These are phyloP conservation scores for Dendrophyllia cribrosa DNA, from an alignment of 64 coral and sea anemone species.

Conservation along the genomic window DNA sequence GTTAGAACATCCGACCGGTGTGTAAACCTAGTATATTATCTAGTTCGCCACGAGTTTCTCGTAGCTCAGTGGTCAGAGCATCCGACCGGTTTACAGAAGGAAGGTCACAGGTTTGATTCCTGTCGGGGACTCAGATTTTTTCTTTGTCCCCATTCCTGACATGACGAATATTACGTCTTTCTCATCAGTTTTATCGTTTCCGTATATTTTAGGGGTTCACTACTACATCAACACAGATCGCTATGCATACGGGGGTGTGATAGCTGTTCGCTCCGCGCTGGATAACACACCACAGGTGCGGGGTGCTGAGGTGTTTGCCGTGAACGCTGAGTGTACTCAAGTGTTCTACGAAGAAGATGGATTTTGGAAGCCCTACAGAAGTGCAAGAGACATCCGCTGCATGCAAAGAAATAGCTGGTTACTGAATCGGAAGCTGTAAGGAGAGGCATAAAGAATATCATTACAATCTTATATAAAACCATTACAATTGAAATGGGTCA, in stretches of 20 bases:
- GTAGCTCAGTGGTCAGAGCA: too few relatives aligned
- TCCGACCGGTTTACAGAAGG: too few relatives aligned
- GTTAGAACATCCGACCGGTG: too few relatives aligned
- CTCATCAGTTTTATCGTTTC: not conserved
- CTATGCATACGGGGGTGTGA: constrained; percentile 66
- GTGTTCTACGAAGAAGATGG: not conserved
- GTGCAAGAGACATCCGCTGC: constrained; percentile 12
- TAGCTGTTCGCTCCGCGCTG: not conserved
- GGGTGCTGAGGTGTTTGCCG: constrained; percentile 54
- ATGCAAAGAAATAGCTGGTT: not conserved
- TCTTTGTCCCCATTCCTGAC: too few relatives aligned
- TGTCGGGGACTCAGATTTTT: too few relatives aligned
- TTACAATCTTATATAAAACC: too few relatives aligned
- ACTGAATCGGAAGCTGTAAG: too few relatives aligned
- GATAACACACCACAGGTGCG: constrained; percentile 35
- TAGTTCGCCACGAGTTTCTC: too few relatives aligned
- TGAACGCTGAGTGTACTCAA: constrained; percentile 6
- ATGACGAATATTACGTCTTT: too few relatives aligned
- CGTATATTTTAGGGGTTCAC: constrained; percentile 51
- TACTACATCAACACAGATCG: constrained; percentile 86
- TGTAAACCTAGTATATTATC: too few relatives aligned
- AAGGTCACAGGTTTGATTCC: too few relatives aligned
- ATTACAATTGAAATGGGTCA: too few relatives aligned
- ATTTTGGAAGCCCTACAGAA: not conserved
- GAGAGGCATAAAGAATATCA: not conserved